Evolutionary conservation across 2,113 vertebrate species (phyloP).

Genomic region (Zosterops borbonicus): DNA sequence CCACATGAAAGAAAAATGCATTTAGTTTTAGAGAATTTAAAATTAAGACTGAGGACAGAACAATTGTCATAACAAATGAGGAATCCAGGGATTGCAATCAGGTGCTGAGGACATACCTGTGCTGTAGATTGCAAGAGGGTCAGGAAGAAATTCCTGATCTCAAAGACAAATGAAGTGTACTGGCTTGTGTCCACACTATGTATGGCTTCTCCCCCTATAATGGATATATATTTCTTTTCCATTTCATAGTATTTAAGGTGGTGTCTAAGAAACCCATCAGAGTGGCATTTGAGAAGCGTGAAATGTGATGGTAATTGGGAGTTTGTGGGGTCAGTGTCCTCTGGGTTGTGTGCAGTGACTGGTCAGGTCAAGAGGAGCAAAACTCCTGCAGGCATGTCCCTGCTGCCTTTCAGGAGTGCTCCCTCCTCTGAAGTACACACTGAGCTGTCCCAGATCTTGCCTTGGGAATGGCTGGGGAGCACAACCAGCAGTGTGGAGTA

Average conservation of each 20-base stretch:
- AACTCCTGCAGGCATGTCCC: accelerated
- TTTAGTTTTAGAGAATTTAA: background rate
- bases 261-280: background rate
- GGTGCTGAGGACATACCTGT: background rate
- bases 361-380: background rate
- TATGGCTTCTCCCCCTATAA: background rate
- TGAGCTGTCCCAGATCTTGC: background rate
- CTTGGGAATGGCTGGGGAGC: background rate
- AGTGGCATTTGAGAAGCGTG: background rate
- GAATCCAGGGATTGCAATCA: background rate
- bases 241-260: background rate
- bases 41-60: background rate
- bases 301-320: background rate
- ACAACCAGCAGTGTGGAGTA: accelerated
- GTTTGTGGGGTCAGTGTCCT: background rate
- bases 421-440: accelerated
- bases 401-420: background rate
- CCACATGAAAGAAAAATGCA: background rate
- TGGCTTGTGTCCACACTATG: background rate
- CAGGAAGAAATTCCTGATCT: background rate
- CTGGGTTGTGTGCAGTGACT: background rate
- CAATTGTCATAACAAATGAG: background rate
- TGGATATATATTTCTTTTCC: background rate
- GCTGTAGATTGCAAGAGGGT: background rate
- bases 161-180: background rate